A percentile compares a stretch with the other conserved stretches of the same genome.
Conservation (phyloP, 2,113 vertebrate species). For the Carassius auratus region DNA sequence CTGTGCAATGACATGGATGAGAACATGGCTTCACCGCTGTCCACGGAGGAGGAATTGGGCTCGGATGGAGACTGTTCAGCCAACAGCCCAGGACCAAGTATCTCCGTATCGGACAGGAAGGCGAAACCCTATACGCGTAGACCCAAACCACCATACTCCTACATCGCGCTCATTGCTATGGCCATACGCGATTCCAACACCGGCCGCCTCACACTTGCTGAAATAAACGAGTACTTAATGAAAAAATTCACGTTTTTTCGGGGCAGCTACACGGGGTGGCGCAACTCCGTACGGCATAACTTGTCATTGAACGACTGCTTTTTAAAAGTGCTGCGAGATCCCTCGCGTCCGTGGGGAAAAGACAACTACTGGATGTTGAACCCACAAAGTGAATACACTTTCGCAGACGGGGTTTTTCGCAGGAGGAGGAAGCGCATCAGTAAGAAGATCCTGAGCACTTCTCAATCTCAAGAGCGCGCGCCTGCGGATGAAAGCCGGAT, state of each 20-base stretch:
- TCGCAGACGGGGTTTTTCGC: constrained; percentile 96
- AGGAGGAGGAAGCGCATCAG: constrained; percentile 91
- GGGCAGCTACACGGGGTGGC: constrained; percentile 96
- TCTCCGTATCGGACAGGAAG: constrained; percentile 71
- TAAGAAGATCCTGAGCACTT: constrained; percentile 71
- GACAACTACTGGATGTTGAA: no score
- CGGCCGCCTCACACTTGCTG: constrained; percentile 91
- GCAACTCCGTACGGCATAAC: constrained; percentile 83
- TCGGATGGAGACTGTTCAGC: constrained; percentile 92
- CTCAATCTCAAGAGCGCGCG: constrained; percentile 59
- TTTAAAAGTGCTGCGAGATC: no score
- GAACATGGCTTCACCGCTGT: constrained; percentile 72
- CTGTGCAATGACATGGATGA: constrained; percentile 78
- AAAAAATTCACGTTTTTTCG: constrained; percentile 95
- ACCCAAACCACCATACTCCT: constrained; percentile 73
- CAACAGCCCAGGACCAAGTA: constrained; percentile 80
- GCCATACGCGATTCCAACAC: constrained; percentile 91
- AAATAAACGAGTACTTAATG: constrained; percentile 98
- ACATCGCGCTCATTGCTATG: constrained; percentile 92
- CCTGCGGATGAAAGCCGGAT: constrained; percentile 59
- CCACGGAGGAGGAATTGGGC: constrained; percentile 86
- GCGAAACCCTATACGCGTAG: constrained; percentile 91
- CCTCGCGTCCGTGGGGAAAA: no score
- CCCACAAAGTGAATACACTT: no score
- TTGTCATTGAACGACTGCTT: no score